Conservation (phyloP, 2,113 vertebrate genomes). For the Psittacus erithacus region DNA sequence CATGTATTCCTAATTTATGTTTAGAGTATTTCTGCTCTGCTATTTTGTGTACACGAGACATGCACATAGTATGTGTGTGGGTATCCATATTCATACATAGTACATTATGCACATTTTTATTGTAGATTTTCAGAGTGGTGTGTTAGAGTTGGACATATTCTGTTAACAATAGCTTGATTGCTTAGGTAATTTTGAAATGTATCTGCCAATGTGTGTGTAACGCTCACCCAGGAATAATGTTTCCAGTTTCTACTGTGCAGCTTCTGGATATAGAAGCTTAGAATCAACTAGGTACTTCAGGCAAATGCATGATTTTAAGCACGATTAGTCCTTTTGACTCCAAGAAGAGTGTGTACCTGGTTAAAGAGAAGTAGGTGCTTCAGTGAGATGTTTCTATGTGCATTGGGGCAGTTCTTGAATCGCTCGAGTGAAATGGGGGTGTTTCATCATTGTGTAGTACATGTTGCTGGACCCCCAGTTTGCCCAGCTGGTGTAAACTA, state of each 20-base stretch:
- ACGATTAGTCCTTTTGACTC: background rate
- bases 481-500: background rate
- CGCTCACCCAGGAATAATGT: background rate
- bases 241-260: background rate
- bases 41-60: background rate
- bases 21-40: background rate
- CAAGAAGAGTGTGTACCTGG: background rate
- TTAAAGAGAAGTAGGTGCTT: constrained; percentile 21
- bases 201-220: background rate
- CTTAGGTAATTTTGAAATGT: background rate
- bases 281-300: background rate
- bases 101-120: background rate
- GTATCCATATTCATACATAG: background rate
- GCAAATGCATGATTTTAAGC: constrained; percentile 2
- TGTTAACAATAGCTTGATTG: background rate
- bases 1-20: background rate
- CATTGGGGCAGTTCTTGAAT: background rate
- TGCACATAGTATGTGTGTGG: background rate
- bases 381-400: accelerated
- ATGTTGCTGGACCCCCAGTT: accelerated
- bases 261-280: background rate
- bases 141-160: background rate
- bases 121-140: background rate
- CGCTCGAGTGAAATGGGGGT: accelerated
- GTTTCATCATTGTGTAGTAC: accelerated